Percentiles rank a stretch among this genome's conserved stretches.
Evolutionary conservation across 2,888 invertebrate species (phyloP).

Genomic region (Drosophila parthenogenetica): DNA sequence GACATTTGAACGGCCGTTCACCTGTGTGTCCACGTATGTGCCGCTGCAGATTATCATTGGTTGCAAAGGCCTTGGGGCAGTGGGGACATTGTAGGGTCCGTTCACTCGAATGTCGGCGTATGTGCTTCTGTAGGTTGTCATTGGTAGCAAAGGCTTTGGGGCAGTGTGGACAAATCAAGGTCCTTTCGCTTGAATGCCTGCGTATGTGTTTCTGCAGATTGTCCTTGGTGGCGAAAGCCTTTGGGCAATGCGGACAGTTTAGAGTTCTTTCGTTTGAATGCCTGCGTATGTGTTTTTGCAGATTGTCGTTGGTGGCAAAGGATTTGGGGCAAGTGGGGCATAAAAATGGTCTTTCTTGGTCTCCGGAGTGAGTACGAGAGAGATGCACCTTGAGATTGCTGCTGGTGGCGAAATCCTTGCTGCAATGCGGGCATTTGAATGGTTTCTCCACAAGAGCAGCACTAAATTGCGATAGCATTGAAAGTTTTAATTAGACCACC

Average conservation of each 20-base stretch:
- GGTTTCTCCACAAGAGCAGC: constrained; percentile 29
- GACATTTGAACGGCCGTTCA: constrained; percentile 54
- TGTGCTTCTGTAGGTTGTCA: constrained; percentile 56
- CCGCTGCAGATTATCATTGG: constrained; percentile 53
- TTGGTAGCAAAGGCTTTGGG: constrained; percentile 56
- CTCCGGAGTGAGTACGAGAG: constrained; percentile 47
- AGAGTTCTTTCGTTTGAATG: constrained; percentile 52
- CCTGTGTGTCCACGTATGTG: constrained; percentile 57
- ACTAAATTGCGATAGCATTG: constrained; percentile 15
- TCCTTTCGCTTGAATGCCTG: constrained; percentile 49
- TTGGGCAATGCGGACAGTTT: constrained; percentile 52
- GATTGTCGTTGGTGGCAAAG: constrained; percentile 52
- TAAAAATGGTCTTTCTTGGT: constrained; percentile 52
- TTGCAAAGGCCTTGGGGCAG: constrained; percentile 55
- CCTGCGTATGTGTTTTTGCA: constrained; percentile 51
- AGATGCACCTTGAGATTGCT: constrained; percentile 54
- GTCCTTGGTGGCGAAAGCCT: constrained; percentile 57
- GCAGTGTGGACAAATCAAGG: constrained; percentile 46
- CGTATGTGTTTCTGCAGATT: constrained; percentile 56
- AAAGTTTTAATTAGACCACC: constrained; percentile 12
- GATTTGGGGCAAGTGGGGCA: constrained; percentile 53
- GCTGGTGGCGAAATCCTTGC: constrained; percentile 53
- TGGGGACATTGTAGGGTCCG: constrained; percentile 49
- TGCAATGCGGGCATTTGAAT: constrained; percentile 50
- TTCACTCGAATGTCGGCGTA: constrained; percentile 49